These are phyloP conservation scores for Suncus etruscus DNA, from an alignment of 2,113 vertebrate genomes.

Conservation along the genomic window DNA sequence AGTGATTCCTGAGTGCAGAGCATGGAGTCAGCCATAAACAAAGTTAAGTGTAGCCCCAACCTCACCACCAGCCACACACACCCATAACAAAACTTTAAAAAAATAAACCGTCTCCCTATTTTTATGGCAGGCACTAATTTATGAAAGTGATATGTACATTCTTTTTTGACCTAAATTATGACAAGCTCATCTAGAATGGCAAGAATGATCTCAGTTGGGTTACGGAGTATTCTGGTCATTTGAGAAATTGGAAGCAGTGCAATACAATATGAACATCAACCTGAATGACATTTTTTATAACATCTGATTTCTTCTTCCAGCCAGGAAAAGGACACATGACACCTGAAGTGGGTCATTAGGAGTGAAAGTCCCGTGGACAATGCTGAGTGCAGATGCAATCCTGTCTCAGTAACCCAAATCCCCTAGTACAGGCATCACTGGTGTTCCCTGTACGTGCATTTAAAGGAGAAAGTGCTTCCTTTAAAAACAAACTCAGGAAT, in stretches of 20 bases:
- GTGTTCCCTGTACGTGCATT: neutral
- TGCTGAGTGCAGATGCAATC: rapidly evolving
- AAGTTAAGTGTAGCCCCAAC: too few species aligned
- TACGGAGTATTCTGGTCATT: constrained; percentile 35
- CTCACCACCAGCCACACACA: too few species aligned
- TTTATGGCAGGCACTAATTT: constrained; percentile 68
- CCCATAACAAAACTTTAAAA: too few species aligned
- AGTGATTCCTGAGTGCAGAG: too few species aligned
- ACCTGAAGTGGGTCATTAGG: constrained; percentile 30
- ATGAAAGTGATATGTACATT: constrained; percentile 51
- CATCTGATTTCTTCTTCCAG: constrained; percentile 48
- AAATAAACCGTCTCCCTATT: constrained; percentile 52
- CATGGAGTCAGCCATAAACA: too few species aligned
- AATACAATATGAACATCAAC: constrained; percentile 56
- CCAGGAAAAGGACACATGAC: constrained; percentile 42
- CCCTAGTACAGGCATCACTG: constrained; percentile 49
- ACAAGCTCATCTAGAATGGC: constrained; percentile 59
- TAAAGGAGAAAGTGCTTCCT: constrained; percentile 52
- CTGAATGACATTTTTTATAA: constrained; percentile 56
- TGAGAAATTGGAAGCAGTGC: constrained; percentile 34
- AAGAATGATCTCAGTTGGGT: constrained; percentile 52
- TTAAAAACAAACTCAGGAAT: constrained; percentile 61
- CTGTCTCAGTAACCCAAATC: rapidly evolving
- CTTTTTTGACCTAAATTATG: constrained; percentile 66
- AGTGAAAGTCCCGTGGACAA: neutral